Evolutionary conservation across 2,797 vertebrate species (phyloP).

Genomic region (Falco rusticolus): DNA sequence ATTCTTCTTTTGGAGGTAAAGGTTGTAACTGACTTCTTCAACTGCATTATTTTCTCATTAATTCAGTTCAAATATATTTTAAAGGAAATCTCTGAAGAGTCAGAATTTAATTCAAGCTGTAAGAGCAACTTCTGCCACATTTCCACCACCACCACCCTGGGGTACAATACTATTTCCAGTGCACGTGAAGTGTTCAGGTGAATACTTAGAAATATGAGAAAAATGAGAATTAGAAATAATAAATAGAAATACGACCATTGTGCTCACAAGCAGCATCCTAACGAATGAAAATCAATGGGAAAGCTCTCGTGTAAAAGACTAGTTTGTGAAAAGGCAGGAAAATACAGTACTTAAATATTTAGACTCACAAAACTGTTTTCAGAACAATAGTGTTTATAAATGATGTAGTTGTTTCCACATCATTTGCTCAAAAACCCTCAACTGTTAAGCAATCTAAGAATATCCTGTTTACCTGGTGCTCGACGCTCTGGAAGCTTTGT

Average conservation of each 20-base stretch:
- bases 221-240: no score
- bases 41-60: not conserved
- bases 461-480: not conserved
- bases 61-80: not conserved
- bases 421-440: not conserved
- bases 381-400: not conserved
- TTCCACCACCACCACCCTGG: not conserved
- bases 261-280: not conserved
- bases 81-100: not conserved
- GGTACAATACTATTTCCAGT: not conserved
- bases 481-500: not conserved
- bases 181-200: not conserved
- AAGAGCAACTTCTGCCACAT: not conserved
- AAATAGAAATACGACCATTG: not conserved
- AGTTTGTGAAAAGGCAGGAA: not conserved
- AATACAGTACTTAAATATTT: not conserved
- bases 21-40: not conserved
- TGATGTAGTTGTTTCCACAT: not conserved
- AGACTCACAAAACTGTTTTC: not conserved
- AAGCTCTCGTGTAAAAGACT: not conserved
- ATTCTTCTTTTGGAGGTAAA: not conserved
- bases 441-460: not conserved
- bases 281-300: not conserved
- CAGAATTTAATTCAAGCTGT: not conserved
- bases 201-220: not conserved